Base-by-base conservation (phyloP, 1,140 invertebrate species). In the Pygmarrhopalites habei region DNA sequence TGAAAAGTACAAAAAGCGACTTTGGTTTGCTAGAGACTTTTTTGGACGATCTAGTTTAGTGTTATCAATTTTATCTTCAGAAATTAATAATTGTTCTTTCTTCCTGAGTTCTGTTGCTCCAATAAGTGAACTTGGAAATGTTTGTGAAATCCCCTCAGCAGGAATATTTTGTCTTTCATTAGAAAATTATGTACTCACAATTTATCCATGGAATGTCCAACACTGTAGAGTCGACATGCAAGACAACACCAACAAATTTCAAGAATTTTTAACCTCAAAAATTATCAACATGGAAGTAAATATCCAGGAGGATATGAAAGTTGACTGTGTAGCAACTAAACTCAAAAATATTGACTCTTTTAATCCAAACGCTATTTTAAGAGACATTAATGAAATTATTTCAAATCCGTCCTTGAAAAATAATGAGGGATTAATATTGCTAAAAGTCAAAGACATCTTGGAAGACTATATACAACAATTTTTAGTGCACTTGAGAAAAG, bases 21-120 rank as follows among this genome's bases (percentile, higher is more conserved):
- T 97, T 39, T 93, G 87, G 79, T 93, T 95, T 79, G 86, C 85
- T 7, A 80, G 92, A 75, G 93, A 97, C 78, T 78, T 80, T 65
- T 85, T 92, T 75, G 93, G 93, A 26, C 80, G 72, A 82, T 82
- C 73, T 75, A 80, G 66, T 73, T 77, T 68, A 64, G 75, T 10
- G 58, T 71, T 52, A 76, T 44, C 70, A 74, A 28, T 70, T 84
- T n/a, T n/a, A n/a, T n/a, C n/a, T n/a, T n/a, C n/a, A n/a, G n/a
- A n/a, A n/a, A 46, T 72, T 85, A 30, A 80, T 80, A 66, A 86
- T 83, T 74, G 82, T 77, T 72, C 81, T 78, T 74, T 74, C 75
- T 71, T 73, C 80, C 39, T 67, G 32, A 64, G 59, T n/a, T 66
- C 65, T 63, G 58, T 79, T 72, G 10, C 53, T 3, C 53, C 53